These are phyloP conservation scores for Poecile atricapillus DNA, from an alignment of 2,113 vertebrate genomes.

Conservation along the genomic window DNA sequence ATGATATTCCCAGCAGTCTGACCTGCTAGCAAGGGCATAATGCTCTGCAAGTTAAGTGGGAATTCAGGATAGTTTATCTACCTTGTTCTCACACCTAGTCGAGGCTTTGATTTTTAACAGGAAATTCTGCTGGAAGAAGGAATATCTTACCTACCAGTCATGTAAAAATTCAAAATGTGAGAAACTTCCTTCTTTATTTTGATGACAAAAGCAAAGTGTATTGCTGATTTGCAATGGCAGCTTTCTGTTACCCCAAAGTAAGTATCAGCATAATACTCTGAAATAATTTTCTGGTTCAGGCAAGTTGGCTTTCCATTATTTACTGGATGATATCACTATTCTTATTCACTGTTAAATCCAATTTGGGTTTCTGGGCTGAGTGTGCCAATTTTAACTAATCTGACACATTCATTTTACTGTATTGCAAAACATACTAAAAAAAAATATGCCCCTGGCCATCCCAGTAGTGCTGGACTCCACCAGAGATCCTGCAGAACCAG, in stretches of 20 bases:
- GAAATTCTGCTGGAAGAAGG: background rate
- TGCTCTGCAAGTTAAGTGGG: background rate
- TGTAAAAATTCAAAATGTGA: background rate
- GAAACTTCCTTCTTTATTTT: constrained; percentile 4
- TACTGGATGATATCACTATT: background rate
- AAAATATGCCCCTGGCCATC: background rate
- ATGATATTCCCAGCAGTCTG: background rate
- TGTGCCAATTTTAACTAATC: constrained; percentile 38
- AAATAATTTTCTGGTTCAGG: constrained; percentile 45
- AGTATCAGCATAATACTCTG: constrained; percentile 5
- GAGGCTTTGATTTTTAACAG: background rate
- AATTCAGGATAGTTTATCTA: background rate
- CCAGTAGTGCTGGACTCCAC: background rate
- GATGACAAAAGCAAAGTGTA: constrained; percentile 17
- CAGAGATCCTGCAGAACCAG: background rate
- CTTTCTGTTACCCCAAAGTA: background rate
- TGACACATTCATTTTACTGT: constrained; percentile 16
- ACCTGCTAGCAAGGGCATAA: background rate
- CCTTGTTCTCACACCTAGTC: background rate
- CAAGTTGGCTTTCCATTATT: constrained; percentile 38
- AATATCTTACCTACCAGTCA: background rate
- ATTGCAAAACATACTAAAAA: background rate
- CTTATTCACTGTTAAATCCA: constrained; percentile 48
- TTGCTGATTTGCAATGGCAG: background rate
- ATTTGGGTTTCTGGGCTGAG: constrained; percentile 33